These are phyloP conservation scores for Stenolophus ochropezus DNA, from an alignment of 2,888 invertebrate species.

Conservation along the genomic window DNA sequence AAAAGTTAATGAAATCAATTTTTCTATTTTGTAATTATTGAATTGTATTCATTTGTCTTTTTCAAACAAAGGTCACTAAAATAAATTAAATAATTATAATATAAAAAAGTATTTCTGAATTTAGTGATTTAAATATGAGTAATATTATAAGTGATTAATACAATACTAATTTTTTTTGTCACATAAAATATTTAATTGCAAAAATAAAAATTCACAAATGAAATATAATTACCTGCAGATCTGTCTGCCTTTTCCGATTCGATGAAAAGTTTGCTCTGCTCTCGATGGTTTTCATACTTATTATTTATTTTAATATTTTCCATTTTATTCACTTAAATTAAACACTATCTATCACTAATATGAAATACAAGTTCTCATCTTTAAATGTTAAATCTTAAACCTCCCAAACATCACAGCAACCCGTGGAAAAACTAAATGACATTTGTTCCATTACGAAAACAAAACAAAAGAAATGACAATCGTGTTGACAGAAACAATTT, in stretches of 20 bases:
- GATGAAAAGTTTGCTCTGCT: slow-evolving; percentile 68
- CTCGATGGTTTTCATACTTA: slow-evolving; percentile 65
- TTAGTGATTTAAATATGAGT: too few species aligned
- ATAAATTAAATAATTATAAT: too few species aligned
- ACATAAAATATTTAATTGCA: too few species aligned
- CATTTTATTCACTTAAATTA: slow-evolving; percentile 2
- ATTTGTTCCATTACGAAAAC: slow-evolving; percentile 1
- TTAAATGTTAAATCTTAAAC: background rate
- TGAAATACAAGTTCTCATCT: background rate
- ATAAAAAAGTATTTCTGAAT: too few species aligned
- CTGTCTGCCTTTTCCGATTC: slow-evolving; percentile 67
- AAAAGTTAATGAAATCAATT: background rate
- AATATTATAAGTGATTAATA: too few species aligned
- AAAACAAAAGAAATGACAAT: slow-evolving; percentile 38
- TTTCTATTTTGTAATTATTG: background rate
- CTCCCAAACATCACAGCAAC: background rate
- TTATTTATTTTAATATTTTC: slow-evolving; percentile 12
- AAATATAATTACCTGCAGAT: slow-evolving; percentile 62
- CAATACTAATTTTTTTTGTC: too few species aligned
- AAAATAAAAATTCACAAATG: background rate
- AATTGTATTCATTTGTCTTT: too few species aligned
- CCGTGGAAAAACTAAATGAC: background rate
- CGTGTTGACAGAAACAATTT: slow-evolving; percentile 33
- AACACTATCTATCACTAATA: background rate
- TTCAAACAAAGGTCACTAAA: too few species aligned